A percentile compares a stretch with the other conserved stretches of the same genome.
These are phyloP conservation scores for Trematomus bernacchii DNA, from an alignment of 2,797 vertebrate species.

Conservation along the genomic window DNA sequence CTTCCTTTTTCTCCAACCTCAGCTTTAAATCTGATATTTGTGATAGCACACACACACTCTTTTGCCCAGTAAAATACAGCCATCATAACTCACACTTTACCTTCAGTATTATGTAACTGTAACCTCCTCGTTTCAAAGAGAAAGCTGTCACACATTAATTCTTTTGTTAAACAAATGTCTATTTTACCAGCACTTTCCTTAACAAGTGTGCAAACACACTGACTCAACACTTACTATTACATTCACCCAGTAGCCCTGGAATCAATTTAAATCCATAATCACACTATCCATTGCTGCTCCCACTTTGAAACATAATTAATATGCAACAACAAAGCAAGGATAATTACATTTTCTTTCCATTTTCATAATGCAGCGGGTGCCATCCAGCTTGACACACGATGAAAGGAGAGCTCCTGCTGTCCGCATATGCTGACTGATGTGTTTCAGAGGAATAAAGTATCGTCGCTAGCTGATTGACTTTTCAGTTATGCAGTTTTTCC, in stretches of 20 bases:
- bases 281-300: constrained; percentile 38
- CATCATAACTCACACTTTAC: not conserved
- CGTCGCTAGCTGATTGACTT: constrained; percentile 4
- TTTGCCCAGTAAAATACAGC: not conserved
- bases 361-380: constrained; percentile 61
- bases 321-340: constrained; percentile 64
- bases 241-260: constrained; percentile 23
- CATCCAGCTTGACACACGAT: constrained; percentile 65
- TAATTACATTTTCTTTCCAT: constrained; percentile 77
- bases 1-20: not conserved
- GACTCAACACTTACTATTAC: constrained; percentile 24
- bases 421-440: constrained; percentile 59
- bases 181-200: constrained; percentile 18
- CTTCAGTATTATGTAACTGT: not conserved
- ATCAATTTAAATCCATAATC: constrained; percentile 60
- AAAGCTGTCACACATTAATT: not conserved
- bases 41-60: too few relatives aligned
- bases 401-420: constrained; percentile 61
- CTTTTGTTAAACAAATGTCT: constrained; percentile 37
- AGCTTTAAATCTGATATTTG: not conserved
- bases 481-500: constrained; percentile 35
- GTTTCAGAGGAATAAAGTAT: constrained; percentile 56
- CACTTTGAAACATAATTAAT: constrained; percentile 74
- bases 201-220: constrained; percentile 22
- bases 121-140: constrained; percentile 10